These are phyloP conservation scores for Illadopsis cleaveri DNA, from an alignment of 2,113 vertebrate genomes.

Conservation along the genomic window DNA sequence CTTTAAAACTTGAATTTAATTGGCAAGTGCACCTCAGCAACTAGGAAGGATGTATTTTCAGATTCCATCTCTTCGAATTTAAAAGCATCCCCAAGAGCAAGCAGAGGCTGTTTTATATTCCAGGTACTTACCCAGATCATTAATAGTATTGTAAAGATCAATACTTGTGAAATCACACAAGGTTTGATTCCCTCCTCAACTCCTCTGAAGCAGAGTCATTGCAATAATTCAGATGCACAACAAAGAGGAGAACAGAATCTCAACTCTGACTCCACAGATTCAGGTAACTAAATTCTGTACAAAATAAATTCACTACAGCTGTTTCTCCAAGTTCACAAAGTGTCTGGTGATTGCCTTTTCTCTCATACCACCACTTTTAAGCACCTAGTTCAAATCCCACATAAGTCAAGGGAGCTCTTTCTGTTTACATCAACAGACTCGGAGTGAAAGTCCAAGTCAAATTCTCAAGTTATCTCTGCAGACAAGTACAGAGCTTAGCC, in stretches of 20 bases:
- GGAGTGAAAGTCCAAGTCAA: background rate
- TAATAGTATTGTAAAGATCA: background rate
- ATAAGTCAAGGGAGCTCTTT: background rate
- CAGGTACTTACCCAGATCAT: background rate
- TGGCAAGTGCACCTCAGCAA: background rate
- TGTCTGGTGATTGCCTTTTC: background rate
- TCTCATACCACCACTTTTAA: background rate
- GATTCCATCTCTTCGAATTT: background rate
- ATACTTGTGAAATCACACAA: background rate
- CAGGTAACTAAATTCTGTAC: background rate
- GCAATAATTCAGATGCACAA: background rate
- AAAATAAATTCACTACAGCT: background rate
- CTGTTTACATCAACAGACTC: background rate
- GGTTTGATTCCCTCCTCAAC: background rate
- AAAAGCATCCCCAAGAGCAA: background rate
- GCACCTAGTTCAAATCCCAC: background rate
- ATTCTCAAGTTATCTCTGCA: background rate
- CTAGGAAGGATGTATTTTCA: background rate
- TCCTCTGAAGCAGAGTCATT: background rate
- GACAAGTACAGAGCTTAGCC: background rate
- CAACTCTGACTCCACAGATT: background rate
- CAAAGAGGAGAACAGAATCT: background rate
- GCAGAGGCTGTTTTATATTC: background rate
- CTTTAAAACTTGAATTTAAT: background rate
- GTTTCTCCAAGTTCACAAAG: background rate